Evolutionary conservation across 2,888 invertebrate species (phyloP).

Genomic region (Tachina fera): DNA sequence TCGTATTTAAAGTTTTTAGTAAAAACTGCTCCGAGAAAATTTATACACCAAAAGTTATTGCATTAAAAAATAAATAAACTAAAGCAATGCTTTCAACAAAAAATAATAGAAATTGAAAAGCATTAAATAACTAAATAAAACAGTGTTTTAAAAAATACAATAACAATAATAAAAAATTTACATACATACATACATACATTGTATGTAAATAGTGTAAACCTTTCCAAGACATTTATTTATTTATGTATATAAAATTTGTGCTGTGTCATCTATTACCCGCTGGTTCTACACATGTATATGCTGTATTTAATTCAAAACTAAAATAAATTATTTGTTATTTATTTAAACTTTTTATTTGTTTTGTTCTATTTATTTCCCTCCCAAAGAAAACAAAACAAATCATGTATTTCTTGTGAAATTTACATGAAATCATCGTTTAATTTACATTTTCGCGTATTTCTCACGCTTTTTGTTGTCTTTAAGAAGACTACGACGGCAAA

Average conservation of each 20-base stretch:
- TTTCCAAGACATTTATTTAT: conserved; percentile 11
- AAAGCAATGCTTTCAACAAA: neutral
- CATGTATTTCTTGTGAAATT: conserved; percentile 65
- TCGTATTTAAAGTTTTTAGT: neutral
- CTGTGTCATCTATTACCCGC: conserved; percentile 30
- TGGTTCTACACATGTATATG: neutral
- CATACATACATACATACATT: neutral
- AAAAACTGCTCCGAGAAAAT: conserved; percentile 30
- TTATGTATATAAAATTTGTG: conserved; percentile 8
- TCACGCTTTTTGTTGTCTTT: conserved; percentile 20
- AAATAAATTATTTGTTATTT: conserved; percentile 62
- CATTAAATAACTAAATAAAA: conserved; percentile 11
- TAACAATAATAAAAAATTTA: too few relatives aligned
- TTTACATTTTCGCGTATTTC: conserved; percentile 50
- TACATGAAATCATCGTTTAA: conserved; percentile 64
- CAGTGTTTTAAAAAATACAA: neutral
- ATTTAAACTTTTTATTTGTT: conserved; percentile 10
- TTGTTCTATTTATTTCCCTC: neutral
- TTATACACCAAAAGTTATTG: conserved; percentile 43
- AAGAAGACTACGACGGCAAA: conserved; percentile 24
- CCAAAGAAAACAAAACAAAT: conserved; percentile 14
- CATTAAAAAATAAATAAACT: conserved; percentile 18
- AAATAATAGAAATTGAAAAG: neutral
- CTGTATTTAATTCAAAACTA: conserved; percentile 26
- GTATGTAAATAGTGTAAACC: neutral